These are phyloP conservation scores for Pangasius sanitwongsei DNA, from an alignment of 2,797 vertebrate species.

Conservation along the genomic window DNA sequence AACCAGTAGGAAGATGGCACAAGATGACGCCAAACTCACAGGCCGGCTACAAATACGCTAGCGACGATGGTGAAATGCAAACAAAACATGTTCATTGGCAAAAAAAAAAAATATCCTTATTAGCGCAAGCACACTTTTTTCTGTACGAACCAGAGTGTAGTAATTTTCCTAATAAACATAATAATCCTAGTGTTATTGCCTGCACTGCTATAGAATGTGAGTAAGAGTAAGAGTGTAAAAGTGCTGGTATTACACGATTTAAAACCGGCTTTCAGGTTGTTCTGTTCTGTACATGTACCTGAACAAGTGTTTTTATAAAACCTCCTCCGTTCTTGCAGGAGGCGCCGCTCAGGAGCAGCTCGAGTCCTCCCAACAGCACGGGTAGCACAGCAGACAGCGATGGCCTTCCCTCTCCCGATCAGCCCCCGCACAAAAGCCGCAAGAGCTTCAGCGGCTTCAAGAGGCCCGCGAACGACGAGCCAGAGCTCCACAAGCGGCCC, in stretches of 20 bases:
- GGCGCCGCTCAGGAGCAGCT: slow-evolving; percentile 84
- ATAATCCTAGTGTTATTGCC: not conserved
- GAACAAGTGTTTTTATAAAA: not conserved
- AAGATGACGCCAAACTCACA: too few relatives aligned
- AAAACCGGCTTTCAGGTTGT: not conserved
- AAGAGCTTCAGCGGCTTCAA: slow-evolving; percentile 78
- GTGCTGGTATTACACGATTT: not conserved
- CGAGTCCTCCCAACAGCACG: slow-evolving; percentile 95
- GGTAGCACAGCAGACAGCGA: slow-evolving; percentile 94
- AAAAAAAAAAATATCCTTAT: too few relatives aligned
- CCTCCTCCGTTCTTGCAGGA: slow-evolving; percentile 72
- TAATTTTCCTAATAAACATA: not conserved
- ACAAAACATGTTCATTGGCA: too few relatives aligned
- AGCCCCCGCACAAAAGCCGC: slow-evolving; percentile 64
- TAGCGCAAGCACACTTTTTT: not conserved
- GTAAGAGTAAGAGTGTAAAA: not conserved
- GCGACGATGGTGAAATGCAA: too few relatives aligned
- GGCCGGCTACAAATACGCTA: too few relatives aligned
- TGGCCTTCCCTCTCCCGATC: slow-evolving; percentile 69
- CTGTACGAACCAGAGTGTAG: not conserved
- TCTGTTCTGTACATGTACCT: not conserved
- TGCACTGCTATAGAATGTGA: not conserved
- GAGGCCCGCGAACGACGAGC: slow-evolving; percentile 59
- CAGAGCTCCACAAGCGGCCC: slow-evolving; percentile 68
- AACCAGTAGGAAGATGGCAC: too few relatives aligned